phyloP scores from a whole-genome alignment of 2,113 vertebrate species.

The Nicator chloris region DNA sequence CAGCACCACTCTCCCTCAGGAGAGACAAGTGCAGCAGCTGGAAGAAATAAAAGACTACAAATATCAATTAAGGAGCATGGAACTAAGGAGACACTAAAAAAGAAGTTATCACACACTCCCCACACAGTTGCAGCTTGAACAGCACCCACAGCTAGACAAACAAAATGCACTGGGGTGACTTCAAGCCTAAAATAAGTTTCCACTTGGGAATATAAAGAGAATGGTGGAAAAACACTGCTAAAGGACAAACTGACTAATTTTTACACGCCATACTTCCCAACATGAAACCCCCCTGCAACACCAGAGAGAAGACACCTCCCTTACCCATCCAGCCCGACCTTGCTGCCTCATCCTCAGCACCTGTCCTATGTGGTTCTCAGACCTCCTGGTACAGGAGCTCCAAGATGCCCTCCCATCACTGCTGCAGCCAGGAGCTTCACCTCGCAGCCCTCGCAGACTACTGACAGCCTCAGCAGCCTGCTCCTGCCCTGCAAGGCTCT shows the following conservation, averaged over 20 bases:
- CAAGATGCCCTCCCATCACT: neutral
- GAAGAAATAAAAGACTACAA: neutral
- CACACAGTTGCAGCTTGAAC: neutral
- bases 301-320: neutral
- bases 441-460: fast-evolving
- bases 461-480: neutral
- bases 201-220: neutral
- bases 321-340: neutral
- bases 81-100: neutral
- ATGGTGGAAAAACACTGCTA: neutral
- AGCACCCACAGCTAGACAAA: neutral
- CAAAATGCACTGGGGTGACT: neutral
- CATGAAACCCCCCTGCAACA: neutral
- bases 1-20: neutral
- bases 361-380: neutral
- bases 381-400: neutral
- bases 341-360: neutral
- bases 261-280: fast-evolving
- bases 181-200: neutral
- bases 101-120: neutral
- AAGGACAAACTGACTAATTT: neutral
- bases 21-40: neutral
- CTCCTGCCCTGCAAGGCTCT: neutral
- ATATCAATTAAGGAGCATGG: neutral
- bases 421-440: neutral